Percentiles rank a stretch among this genome's conserved stretches.
Conservation (phyloP, 2,888 invertebrate genomes). For the Cheilosia pagana region DNA sequence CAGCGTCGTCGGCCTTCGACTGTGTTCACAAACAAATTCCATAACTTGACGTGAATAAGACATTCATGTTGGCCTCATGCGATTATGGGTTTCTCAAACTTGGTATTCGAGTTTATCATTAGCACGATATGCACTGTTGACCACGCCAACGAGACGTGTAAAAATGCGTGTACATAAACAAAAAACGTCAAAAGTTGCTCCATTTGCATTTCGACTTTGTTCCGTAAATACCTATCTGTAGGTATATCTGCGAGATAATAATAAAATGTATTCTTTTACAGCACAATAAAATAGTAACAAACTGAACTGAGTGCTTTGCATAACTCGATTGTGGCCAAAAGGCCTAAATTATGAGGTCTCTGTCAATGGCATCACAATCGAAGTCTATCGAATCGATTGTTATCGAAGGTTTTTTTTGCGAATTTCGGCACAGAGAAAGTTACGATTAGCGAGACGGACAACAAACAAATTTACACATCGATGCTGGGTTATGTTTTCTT, state of each 20-base stretch:
- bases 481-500: constrained; percentile 19
- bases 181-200: constrained; percentile 33
- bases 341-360: background rate
- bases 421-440: constrained; percentile 42
- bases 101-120: constrained; percentile 42
- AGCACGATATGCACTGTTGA: constrained; percentile 53
- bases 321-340: constrained; percentile 19
- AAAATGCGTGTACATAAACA: constrained; percentile 50
- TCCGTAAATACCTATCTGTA: background rate
- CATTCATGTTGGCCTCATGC: constrained; percentile 68
- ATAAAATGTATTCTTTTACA: background rate
- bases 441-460: background rate
- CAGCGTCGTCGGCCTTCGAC: constrained; percentile 44
- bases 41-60: constrained; percentile 53
- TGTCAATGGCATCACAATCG: background rate
- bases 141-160: constrained; percentile 65
- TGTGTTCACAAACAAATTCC: constrained; percentile 62
- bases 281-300: background rate
- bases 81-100: constrained; percentile 40
- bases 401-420: constrained; percentile 52
- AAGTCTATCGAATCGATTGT: constrained; percentile 43
- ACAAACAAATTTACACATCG: constrained; percentile 41
- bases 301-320: background rate
- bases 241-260: background rate
- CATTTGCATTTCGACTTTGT: constrained; percentile 45